Evolutionary conservation across 2,113 vertebrate species (phyloP), one percentile per base, ranked within the genome.

Genomic region (Platichthys stellatus): DNA sequence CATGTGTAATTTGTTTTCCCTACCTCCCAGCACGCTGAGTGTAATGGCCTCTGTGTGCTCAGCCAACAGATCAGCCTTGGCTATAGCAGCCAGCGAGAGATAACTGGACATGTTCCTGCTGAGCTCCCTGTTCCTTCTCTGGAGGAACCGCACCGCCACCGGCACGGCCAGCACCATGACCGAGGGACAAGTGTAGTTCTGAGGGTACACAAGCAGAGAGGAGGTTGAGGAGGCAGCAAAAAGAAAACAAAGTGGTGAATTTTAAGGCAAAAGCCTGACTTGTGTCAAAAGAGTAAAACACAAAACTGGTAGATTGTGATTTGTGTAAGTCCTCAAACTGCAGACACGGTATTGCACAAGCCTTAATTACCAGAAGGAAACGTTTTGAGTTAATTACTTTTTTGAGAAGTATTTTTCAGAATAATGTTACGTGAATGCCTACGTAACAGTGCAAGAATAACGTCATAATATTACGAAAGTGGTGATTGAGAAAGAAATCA

Each of bases 101-200:
- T 98, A 98, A 80, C 95, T 99, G 24, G 97, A 97, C 97, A 99
- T 97, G 89, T 97, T 98, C 65, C 96, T 95, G 88, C 96, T 96
- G 81, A 99, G 93, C 56, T 98, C 97, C 82, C 91, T 94, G 72
- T 94, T 97, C 26, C 96, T 95, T 75, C 94, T 90, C 86, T 95
- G 96, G 45, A 99, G 95, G 89, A 99, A 99, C 2, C 94, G 96
- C 84, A 99, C 96, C 0, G 97, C 98, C 17, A 98, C 95, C 0
- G 97, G 98, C n/a, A 99, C 95, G 0, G 97, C 98, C 62, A 99
- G 84, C 3, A 91, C 95, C 97, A 98, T 98, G 58, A 99, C 94
- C 0, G 95, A 93, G 1, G 96, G 95, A 56, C 77, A 93, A 69
- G 94, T 96, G 92, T 99, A 99, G 87, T 99, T 98, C 98, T 99